Base-by-base conservation (phyloP, 2,113 vertebrate species). In the Phrynosoma blainvillii region DNA sequence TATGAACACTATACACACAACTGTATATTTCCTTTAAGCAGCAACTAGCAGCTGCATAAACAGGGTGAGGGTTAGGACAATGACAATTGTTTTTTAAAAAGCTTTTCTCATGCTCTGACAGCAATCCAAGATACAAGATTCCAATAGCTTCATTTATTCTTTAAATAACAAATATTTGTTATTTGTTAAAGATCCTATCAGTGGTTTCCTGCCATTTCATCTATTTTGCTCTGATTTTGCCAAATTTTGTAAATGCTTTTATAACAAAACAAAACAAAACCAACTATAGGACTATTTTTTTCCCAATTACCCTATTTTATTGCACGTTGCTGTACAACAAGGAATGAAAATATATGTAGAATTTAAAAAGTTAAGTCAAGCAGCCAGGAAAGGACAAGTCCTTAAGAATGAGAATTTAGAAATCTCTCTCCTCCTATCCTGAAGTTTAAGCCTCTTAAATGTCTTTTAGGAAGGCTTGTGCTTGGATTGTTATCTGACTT, bases 401-500 rank as follows among this genome's bases (percentile, higher is more conserved):
- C 0, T 52, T 68, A 56, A 30, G 47, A 82, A 13, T 30, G 85
- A 89, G 82, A 74, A 85, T 94, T 88, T 68, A 42, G 1, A 93
- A 91, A 88, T 86, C 89, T 92, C 90, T 86, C 90, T 90, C 89
- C 91, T 85, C 92, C 88, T 92, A 84, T 87, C 91, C 91, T 1
- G 16, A 86, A 79, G 89, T 88, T 94, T 94, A 93, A 95, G 92
- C 94, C 90, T 88, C 93, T 93, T 93, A 93, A 62, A 80, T 20
- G 83, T 89, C 89, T 93, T 95, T 92, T 91, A 94, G 94, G 93
- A 89, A 8, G 59, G 92, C 95, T 79, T 92, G 91, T 93, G 93
- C 81, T 84, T 92, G 92, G 92, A 92, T 86, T 93, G 93, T 93
- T 93, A 92, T 89, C 93, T 92, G 94, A 95, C 92, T 94, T 94